Evolutionary conservation across 2,888 invertebrate genomes (phyloP).

Genomic region (Caenorhabditis auriculariae): DNA sequence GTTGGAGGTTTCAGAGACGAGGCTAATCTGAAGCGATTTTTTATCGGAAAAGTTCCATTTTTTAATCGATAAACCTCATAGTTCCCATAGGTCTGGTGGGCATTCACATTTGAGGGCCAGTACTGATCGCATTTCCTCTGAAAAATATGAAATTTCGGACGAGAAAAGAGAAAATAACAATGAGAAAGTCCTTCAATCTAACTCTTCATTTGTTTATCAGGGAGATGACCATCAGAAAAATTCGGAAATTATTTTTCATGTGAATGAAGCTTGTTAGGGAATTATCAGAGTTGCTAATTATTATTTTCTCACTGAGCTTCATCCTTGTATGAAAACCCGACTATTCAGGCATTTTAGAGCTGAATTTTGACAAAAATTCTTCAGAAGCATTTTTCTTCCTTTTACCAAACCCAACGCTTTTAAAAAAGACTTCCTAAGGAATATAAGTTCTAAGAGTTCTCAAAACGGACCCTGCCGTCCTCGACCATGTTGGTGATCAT

Average conservation of each 20-base stretch:
- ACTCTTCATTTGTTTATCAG: not conserved
- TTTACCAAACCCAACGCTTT: too few species aligned
- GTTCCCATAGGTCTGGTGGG: conserved; percentile 41
- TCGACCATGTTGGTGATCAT: conserved; percentile 61
- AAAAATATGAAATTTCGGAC: conserved; percentile 5
- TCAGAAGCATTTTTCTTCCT: too few species aligned
- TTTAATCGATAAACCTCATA: conserved; percentile 20
- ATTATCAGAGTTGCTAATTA: not conserved
- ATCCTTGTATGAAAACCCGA: too few species aligned
- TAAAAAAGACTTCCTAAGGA: too few species aligned
- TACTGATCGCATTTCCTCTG: conserved; percentile 61
- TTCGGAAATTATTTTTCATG: too few species aligned
- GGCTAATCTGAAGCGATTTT: conserved; percentile 23
- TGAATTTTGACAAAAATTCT: too few species aligned
- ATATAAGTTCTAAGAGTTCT: not conserved
- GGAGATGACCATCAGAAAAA: not conserved
- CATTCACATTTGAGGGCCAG: conserved; percentile 44
- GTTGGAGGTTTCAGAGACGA: conserved; percentile 47
- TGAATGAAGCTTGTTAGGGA: too few species aligned
- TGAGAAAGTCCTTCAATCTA: too few species aligned
- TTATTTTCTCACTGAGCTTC: too few species aligned
- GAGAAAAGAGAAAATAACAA: too few species aligned
- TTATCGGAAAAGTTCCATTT: not conserved
- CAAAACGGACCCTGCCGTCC: conserved; percentile 44
- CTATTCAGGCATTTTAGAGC: too few species aligned